These are phyloP conservation scores for Theonella swinhoei DNA, from an alignment of 37 sponge, comb jelly and placozoan genomes.

Conservation along the genomic window DNA sequence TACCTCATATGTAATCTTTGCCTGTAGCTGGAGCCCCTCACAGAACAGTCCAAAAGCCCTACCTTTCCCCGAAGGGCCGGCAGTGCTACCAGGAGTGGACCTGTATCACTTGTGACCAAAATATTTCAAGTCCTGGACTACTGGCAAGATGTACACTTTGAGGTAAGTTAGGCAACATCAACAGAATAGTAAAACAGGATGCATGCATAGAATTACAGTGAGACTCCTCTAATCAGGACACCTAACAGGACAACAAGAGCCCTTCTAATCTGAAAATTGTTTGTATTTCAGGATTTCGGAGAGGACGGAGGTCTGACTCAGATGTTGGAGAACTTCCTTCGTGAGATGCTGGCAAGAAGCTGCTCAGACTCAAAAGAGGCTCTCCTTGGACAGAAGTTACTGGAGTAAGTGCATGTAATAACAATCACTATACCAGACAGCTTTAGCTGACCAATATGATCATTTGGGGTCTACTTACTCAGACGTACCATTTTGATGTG, in stretches of 20 bases:
- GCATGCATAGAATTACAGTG: too few species aligned
- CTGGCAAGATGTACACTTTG: conserved; percentile 55
- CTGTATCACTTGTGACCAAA: conserved; percentile 30
- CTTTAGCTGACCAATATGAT: background rate
- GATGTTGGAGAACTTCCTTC: conserved; percentile 27
- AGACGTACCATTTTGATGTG: too few species aligned
- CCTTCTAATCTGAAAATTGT: too few species aligned
- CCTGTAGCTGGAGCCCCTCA: background rate
- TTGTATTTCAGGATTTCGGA: conserved; percentile 47
- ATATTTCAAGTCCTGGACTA: conserved; percentile 51
- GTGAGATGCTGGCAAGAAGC: background rate
- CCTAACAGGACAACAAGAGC: too few species aligned
- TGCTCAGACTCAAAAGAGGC: conserved; percentile 1
- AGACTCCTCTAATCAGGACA: too few species aligned
- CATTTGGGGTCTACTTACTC: too few species aligned
- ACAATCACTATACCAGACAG: background rate
- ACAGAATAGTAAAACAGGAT: too few species aligned
- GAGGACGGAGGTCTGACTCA: conserved; percentile 25
- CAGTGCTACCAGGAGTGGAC: background rate
- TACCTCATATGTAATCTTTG: too few species aligned
- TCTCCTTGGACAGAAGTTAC: background rate
- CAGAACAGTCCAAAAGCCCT: background rate
- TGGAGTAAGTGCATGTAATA: conserved; percentile 9
- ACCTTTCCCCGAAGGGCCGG: background rate
- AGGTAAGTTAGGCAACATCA: conserved; percentile 38